These are phyloP conservation scores for Porites australiensis DNA, from an alignment of 64 coral and sea anemone species.

Conservation along the genomic window DNA sequence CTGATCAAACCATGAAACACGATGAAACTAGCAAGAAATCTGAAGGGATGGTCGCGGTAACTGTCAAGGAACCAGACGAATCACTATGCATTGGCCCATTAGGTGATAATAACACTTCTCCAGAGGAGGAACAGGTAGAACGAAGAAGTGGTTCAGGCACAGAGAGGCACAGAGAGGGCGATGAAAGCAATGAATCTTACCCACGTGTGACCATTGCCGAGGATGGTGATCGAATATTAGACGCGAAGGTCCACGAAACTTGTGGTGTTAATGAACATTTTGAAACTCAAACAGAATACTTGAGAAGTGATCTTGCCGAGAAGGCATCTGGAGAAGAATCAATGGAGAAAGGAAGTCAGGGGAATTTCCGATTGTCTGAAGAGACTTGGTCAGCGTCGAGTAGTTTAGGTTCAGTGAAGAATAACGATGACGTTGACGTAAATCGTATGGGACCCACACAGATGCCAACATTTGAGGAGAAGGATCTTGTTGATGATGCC, in stretches of 20 bases:
- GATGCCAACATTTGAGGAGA: slow-evolving; percentile 16
- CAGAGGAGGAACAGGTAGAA: not conserved
- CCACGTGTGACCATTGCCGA: not conserved
- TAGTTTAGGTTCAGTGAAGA: not conserved
- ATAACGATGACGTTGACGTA: not conserved
- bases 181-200: not conserved
- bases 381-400: slow-evolving; percentile 25
- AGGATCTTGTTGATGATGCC: not conserved
- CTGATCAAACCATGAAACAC: not conserved
- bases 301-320: not conserved
- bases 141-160: no score
- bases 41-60: not conserved
- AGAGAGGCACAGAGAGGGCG: not conserved
- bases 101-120: not conserved
- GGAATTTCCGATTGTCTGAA: not conserved
- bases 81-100: not conserved
- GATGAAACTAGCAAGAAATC: not conserved
- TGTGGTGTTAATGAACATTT: not conserved
- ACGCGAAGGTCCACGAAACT: no score
- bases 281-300: not conserved
- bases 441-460: not conserved
- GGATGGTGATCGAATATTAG: not conserved
- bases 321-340: not conserved
- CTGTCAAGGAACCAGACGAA: not conserved
- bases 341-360: not conserved